phyloP scores from a whole-genome alignment of 2,797 vertebrate species.

The Enteromius fasciolatus region DNA sequence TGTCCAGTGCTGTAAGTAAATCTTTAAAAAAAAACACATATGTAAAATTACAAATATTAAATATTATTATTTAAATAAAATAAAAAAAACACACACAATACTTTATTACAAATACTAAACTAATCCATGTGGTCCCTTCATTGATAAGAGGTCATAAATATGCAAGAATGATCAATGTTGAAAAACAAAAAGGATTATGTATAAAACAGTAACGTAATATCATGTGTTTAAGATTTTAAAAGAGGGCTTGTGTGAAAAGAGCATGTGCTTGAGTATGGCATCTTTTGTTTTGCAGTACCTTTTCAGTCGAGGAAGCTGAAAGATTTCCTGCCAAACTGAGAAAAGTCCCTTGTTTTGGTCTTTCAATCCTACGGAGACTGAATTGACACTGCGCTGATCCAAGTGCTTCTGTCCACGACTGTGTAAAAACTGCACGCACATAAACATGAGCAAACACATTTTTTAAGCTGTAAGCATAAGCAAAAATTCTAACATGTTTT shows the following conservation, averaged over 20 bases:
- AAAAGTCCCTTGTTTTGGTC: slow-evolving; percentile 96
- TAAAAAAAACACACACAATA: not conserved
- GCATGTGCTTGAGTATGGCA: not conserved
- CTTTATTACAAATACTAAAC: not conserved
- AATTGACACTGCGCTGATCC: slow-evolving; percentile 79
- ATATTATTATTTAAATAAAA: no score
- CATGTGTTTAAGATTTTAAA: not conserved
- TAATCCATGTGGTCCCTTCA: not conserved
- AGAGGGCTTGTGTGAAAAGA: not conserved
- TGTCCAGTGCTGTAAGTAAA: no score
- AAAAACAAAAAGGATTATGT: not conserved
- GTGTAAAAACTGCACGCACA: slow-evolving; percentile 84
- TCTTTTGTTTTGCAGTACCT: slow-evolving; percentile 69
- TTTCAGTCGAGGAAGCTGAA: slow-evolving; percentile 88
- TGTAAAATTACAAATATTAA: no score
- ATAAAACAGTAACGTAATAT: not conserved
- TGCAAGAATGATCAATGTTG: not conserved
- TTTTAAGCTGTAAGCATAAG: not conserved
- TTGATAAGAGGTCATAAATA: not conserved
- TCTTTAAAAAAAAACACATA: no score
- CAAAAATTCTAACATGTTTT: not conserved
- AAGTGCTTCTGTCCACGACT: slow-evolving; percentile 85
- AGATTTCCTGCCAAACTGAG: slow-evolving; percentile 93
- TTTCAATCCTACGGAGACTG: slow-evolving; percentile 86
- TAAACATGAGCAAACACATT: slow-evolving; percentile 2